Conservation (phyloP, 2,797 vertebrate genomes). For the Sciaenops ocellatus region DNA sequence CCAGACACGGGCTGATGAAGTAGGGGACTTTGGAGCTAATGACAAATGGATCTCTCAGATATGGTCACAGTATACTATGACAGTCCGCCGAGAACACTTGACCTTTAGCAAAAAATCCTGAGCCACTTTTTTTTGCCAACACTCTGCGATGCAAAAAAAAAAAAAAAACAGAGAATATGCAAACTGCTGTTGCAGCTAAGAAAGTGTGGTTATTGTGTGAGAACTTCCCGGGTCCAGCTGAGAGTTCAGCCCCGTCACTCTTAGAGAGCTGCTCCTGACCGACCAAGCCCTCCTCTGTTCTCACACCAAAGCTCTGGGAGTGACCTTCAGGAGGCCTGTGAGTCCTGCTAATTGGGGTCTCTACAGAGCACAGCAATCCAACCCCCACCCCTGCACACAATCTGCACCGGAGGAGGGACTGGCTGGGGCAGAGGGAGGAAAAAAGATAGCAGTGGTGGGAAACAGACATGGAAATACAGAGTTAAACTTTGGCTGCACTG, state of each 20-base stretch:
- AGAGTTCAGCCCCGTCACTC: constrained; percentile 45
- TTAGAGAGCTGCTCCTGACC: constrained; percentile 44
- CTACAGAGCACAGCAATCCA: constrained; percentile 62
- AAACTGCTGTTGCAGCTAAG: constrained; percentile 46
- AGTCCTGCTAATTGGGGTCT: constrained; percentile 82
- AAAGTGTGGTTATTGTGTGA: constrained; percentile 44
- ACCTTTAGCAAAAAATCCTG: constrained; percentile 75
- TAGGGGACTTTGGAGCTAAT: constrained; percentile 80
- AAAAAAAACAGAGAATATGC: constrained; percentile 44
- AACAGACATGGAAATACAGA: constrained; percentile 20
- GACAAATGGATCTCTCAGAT: constrained; percentile 81
- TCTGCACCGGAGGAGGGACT: constrained; percentile 40
- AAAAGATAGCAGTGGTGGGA: constrained; percentile 37
- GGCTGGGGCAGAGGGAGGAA: constrained; percentile 30
- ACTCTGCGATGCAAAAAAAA: constrained; percentile 21
- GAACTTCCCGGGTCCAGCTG: constrained; percentile 49
- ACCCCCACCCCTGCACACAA: constrained; percentile 1
- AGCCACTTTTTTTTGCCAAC: constrained; percentile 56
- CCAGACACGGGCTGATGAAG: constrained; percentile 80
- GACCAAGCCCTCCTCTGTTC: constrained; percentile 56
- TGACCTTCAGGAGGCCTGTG: constrained; percentile 78
- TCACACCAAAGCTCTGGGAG: constrained; percentile 72
- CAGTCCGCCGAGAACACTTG: constrained; percentile 69
- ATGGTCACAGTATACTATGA: constrained; percentile 72
- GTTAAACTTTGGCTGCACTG: constrained; percentile 12